Percentiles rank a stretch among this genome's conserved stretches.
These are phyloP conservation scores for Dromiciops gliroides DNA, from an alignment of 2,113 vertebrate species.

Conservation along the genomic window DNA sequence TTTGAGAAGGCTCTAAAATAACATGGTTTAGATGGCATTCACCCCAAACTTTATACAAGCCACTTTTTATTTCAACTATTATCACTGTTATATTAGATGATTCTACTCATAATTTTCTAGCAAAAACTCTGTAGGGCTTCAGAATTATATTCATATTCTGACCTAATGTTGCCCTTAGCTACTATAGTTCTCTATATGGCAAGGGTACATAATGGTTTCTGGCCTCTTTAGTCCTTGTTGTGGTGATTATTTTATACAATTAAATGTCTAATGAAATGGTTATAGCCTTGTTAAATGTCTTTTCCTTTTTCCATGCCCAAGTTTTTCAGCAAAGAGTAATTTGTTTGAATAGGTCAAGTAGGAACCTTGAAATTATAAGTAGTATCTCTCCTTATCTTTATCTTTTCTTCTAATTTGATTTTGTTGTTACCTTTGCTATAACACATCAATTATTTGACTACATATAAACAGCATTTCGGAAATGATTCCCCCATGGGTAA, in stretches of 20 bases:
- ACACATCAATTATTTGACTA: neutral
- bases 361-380: neutral
- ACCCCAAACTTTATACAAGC: neutral
- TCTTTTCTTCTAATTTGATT: neutral
- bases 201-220: neutral
- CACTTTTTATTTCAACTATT: neutral
- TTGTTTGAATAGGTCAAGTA: neutral
- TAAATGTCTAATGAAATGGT: neutral
- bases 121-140: neutral
- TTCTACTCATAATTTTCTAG: neutral
- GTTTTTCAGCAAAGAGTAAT: neutral
- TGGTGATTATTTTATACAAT: neutral
- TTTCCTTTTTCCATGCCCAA: neutral
- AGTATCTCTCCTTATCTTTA: neutral
- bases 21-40: neutral
- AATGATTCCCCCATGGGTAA: neutral
- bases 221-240: neutral
- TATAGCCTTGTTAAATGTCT: neutral
- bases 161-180: neutral
- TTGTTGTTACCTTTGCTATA: neutral
- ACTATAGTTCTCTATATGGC: neutral
- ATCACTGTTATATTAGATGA: neutral
- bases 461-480: neutral
- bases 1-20: neutral
- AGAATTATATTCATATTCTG: neutral